phyloP scores from a whole-genome alignment of 2,797 vertebrate genomes.

The Heteromormyrus szaboi region DNA sequence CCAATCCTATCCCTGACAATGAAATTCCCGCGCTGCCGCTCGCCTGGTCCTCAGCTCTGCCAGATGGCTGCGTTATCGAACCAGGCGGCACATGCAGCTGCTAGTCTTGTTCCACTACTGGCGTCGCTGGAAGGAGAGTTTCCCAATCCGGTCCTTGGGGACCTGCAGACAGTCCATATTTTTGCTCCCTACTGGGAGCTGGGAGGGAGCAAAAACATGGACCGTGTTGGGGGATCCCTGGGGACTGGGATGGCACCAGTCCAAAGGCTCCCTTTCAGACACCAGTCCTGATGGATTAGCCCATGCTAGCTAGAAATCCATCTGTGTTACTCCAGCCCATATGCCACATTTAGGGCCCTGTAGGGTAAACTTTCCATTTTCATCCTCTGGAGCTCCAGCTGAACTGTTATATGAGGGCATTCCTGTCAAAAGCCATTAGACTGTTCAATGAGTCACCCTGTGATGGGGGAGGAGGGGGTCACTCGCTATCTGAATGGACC shows the following conservation, averaged over 20 bases:
- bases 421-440: not conserved
- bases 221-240: not conserved
- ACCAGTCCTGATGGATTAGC: not conserved
- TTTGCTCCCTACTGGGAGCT: not conserved
- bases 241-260: not conserved
- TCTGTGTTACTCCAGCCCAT: not conserved
- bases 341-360: not conserved
- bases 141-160: not conserved
- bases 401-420: not conserved
- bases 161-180: not conserved
- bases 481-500: not conserved
- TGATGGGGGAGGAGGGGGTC: not conserved
- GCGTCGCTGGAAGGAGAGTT: not conserved
- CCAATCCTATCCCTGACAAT: not conserved
- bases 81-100: not conserved
- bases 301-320: not conserved
- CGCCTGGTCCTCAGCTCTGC: not conserved
- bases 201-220: not conserved
- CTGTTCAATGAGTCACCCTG: not conserved
- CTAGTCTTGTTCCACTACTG: not conserved
- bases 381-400: not conserved
- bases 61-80: not conserved
- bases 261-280: not conserved
- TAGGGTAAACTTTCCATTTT: not conserved
- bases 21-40: not conserved